These are phyloP conservation scores for Lophius piscatorius DNA, from an alignment of 2,113 vertebrate genomes.

Conservation along the genomic window DNA sequence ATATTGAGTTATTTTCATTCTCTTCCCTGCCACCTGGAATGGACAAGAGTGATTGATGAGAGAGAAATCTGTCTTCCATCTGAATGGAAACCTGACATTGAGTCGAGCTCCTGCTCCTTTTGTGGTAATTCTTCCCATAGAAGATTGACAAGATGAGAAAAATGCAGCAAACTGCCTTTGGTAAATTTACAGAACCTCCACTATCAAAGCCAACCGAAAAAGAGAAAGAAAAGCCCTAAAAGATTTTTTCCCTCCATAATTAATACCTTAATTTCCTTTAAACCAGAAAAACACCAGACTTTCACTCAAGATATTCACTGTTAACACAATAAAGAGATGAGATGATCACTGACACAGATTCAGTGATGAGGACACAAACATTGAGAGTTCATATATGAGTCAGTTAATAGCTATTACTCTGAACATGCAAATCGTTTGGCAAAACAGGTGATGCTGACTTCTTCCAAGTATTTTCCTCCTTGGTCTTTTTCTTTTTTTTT, in stretches of 20 bases:
- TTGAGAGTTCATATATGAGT: constrained; percentile 80
- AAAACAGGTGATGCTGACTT: constrained; percentile 95
- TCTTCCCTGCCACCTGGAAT: constrained; percentile 7
- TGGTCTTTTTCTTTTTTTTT: constrained; percentile 9
- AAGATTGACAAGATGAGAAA: constrained; percentile 12
- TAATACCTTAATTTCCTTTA: too few relatives aligned
- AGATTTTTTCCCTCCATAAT: too few relatives aligned
- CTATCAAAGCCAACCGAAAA: not conserved
- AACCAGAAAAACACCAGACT: not conserved
- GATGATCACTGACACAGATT: not conserved
- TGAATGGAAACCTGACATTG: constrained; percentile 21
- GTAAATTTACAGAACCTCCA: constrained; percentile 4
- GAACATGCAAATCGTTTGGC: constrained; percentile 83
- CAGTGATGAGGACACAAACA: not conserved
- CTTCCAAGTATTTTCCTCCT: constrained; percentile 68
- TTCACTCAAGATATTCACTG: not conserved
- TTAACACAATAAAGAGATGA: not conserved
- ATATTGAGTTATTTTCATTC: constrained; percentile 49
- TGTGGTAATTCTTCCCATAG: constrained; percentile 14
- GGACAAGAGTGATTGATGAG: constrained; percentile 26
- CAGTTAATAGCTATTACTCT: constrained; percentile 82
- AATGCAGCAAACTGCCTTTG: not conserved
- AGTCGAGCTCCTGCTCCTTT: not conserved
- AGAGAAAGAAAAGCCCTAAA: not conserved
- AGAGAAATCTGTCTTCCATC: constrained; percentile 14